Evolutionary conservation across 2,888 invertebrate genomes (phyloP), one percentile per base, ranked within the genome.

Genomic region (Tribolium freemani): DNA sequence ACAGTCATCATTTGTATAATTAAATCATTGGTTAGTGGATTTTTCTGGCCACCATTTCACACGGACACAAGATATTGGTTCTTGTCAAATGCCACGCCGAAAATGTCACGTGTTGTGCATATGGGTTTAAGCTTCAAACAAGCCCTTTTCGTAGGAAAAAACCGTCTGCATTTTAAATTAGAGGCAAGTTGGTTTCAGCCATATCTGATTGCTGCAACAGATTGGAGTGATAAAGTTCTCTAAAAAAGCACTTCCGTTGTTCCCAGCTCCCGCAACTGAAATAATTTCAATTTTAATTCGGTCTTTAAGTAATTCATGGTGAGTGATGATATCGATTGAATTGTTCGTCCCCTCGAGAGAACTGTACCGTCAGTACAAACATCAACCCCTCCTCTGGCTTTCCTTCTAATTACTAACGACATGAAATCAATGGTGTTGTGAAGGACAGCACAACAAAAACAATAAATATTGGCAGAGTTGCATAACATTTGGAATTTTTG

Each of bases 101-200:
- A 48, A 30, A 10, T 44, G 5, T 51, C 63, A 63, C 63, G 51
- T 63, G 63, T 31, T 26, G 31, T 16, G 31, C 63, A 63, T 50
- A 51, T 63, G 63, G 38, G 63, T 26, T 51, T 0, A 30, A 44
- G 26, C 10, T 31, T 11, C 31, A 51, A 26, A 60, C 50, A 11
- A 11, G 46, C 45, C 44, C 44, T 48, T 48, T 48, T 48, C 38
- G 5, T 13, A 11, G 21, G 31, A 57, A 56, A 67, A 63, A 16
- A 26, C 21, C n/a, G 63, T 63, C 63, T 70, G 63, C 56, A 50
- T 68, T 61, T 46, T 63, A 72, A 31, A 68, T 71, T 68, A 68
- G 54, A 57, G 45, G 9, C 61, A 44, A 44, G 44, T 31, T 57
- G 50, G 5, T 31, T 57, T 68, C 13, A 31, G 60, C 60, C 38